These are phyloP conservation scores for Thrips palmi DNA, from an alignment of 1,140 invertebrate genomes.

Conservation along the genomic window DNA sequence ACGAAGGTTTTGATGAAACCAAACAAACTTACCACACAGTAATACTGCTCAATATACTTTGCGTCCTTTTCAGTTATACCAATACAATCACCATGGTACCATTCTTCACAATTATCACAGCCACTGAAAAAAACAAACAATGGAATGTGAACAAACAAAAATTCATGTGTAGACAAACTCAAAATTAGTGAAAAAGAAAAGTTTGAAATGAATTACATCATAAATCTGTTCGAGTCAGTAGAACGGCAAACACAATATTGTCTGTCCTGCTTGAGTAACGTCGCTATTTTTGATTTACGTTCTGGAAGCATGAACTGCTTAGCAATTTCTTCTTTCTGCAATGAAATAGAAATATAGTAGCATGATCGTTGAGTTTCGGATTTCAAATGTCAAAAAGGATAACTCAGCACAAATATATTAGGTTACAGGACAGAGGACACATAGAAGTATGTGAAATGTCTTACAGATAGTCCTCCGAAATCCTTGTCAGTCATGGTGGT, in stretches of 20 bases:
- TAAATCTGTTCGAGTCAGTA: slow-evolving; percentile 82
- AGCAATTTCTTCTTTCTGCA: slow-evolving; percentile 74
- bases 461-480: too few species aligned
- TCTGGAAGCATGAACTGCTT: slow-evolving; percentile 77
- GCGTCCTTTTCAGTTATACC: slow-evolving; percentile 85
- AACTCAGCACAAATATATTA: too few species aligned
- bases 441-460: too few species aligned
- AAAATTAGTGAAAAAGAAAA: neutral
- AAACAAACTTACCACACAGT: slow-evolving; percentile 52
- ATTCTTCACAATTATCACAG: slow-evolving; percentile 94
- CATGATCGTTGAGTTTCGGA: too few species aligned
- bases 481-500: too few species aligned
- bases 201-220: slow-evolving; percentile 52
- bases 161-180: neutral
- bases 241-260: slow-evolving; percentile 91
- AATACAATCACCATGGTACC: slow-evolving; percentile 97
- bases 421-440: too few species aligned
- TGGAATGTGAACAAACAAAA: slow-evolving; percentile 3
- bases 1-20: neutral
- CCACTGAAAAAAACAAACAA: slow-evolving; percentile 35
- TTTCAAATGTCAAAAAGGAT: too few species aligned
- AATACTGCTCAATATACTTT: slow-evolving; percentile 84
- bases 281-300: slow-evolving; percentile 78
- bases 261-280: slow-evolving; percentile 69
- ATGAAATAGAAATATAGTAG: slow-evolving; percentile 11